A percentile compares a stretch with the other conserved stretches of the same genome.
These are phyloP conservation scores for Acholoe squamosa DNA, from an alignment of 2,888 invertebrate species.

Conservation along the genomic window DNA sequence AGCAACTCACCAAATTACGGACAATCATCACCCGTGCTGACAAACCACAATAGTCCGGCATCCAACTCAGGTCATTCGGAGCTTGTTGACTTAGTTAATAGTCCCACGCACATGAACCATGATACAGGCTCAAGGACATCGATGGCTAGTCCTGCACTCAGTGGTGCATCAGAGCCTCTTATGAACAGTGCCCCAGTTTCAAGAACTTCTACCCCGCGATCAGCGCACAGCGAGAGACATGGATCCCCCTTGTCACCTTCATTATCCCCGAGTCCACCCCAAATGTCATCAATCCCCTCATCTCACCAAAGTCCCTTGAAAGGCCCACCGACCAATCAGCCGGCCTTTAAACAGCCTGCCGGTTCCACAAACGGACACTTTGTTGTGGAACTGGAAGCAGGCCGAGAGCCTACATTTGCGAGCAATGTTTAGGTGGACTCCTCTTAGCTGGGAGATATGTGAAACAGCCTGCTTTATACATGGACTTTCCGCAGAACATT, in stretches of 20 bases:
- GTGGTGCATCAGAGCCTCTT: background rate
- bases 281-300: background rate
- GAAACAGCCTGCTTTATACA: conserved; percentile 39
- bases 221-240: background rate
- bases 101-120: conserved; percentile 6
- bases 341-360: background rate
- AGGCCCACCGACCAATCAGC: background rate
- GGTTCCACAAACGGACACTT: conserved; percentile 39
- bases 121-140: conserved; percentile 26
- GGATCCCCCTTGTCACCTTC: background rate
- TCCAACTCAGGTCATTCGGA: background rate
- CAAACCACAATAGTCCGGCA: background rate
- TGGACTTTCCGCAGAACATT: conserved; percentile 5
- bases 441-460: background rate
- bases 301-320: conserved; percentile 22
- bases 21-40: background rate
- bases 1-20: background rate
- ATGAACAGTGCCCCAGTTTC: background rate
- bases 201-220: background rate
- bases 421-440: background rate
- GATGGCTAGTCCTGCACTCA: background rate
- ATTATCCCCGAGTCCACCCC: conserved; percentile 5
- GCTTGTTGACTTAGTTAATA: background rate
- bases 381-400: background rate
- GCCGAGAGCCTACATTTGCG: background rate